phyloP scores from a whole-genome alignment of 2,113 vertebrate species.

The Dipodomys ordii region DNA sequence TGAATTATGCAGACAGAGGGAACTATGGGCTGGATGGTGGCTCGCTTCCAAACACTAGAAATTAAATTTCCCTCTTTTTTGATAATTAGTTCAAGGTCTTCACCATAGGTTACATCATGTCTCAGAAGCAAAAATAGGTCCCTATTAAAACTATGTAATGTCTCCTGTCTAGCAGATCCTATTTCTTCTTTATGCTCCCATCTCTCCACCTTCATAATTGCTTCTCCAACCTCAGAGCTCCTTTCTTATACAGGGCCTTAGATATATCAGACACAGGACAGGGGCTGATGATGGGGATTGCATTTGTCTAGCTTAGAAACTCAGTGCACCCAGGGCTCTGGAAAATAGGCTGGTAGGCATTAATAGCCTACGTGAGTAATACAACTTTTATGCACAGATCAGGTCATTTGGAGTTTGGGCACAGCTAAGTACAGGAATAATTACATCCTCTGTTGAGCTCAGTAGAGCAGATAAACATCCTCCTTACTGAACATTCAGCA shows the following conservation, averaged over 20 bases:
- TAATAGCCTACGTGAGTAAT: neutral
- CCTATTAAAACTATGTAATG: neutral
- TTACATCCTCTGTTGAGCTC: neutral
- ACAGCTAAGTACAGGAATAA: neutral
- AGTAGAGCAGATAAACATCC: neutral
- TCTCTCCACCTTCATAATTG: slow-evolving; percentile 29
- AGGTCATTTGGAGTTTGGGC: neutral
- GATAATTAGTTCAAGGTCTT: slow-evolving; percentile 65
- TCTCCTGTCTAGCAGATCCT: slow-evolving; percentile 20
- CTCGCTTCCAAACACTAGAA: slow-evolving; percentile 54
- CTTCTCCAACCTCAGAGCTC: neutral
- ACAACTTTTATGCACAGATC: neutral
- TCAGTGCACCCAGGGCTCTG: neutral
- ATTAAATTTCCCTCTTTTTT: slow-evolving; percentile 46
- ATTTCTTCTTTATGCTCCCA: neutral
- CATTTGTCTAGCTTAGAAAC: neutral
- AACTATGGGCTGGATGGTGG: neutral
- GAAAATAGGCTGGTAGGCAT: neutral
- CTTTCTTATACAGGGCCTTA: neutral
- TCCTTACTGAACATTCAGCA: neutral
- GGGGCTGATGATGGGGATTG: neutral
- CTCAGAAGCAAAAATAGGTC: slow-evolving; percentile 68
- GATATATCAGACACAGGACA: neutral
- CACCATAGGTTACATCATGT: slow-evolving; percentile 61
- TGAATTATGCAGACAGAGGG: slow-evolving; percentile 46